Evolutionary conservation across 2,113 vertebrate species (phyloP).

Genomic region (Bombycilla garrulus): DNA sequence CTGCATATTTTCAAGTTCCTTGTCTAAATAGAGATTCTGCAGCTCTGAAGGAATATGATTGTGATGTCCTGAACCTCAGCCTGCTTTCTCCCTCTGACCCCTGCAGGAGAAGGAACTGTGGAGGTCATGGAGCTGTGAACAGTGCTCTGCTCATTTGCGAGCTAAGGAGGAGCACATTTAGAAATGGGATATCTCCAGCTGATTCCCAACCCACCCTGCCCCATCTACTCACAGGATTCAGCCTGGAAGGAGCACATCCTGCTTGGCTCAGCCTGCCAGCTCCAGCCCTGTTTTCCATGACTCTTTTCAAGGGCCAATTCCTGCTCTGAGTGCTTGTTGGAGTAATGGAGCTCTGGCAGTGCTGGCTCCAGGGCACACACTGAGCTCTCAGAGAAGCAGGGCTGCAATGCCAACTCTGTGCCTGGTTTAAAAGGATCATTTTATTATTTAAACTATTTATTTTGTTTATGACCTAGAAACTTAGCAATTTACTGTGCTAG

Average conservation of each 20-base stretch:
- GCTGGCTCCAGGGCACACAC: accelerated
- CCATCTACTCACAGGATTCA: not conserved
- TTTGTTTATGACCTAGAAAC: not conserved
- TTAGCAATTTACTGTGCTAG: not conserved
- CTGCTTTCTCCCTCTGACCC: not conserved
- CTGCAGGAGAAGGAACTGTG: not conserved
- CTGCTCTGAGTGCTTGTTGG: not conserved
- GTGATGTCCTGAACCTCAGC: not conserved
- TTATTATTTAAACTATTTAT: not conserved
- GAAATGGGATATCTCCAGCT: not conserved
- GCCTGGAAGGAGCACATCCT: not conserved
- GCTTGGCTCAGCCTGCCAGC: not conserved
- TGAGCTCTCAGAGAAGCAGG: not conserved
- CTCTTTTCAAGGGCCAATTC: not conserved
- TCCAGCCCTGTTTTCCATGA: not conserved
- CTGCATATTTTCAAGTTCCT: not conserved
- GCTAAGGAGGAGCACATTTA: not conserved
- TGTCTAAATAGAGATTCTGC: not conserved
- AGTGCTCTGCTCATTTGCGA: not conserved
- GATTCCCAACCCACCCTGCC: not conserved
- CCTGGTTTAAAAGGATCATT: not conserved
- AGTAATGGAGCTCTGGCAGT: accelerated
- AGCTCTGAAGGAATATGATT: not conserved
- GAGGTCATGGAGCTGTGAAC: not conserved
- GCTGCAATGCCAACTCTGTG: not conserved